phyloP scores from a whole-genome alignment of 1,140 invertebrate genomes.

The Sinonovacula constricta region DNA sequence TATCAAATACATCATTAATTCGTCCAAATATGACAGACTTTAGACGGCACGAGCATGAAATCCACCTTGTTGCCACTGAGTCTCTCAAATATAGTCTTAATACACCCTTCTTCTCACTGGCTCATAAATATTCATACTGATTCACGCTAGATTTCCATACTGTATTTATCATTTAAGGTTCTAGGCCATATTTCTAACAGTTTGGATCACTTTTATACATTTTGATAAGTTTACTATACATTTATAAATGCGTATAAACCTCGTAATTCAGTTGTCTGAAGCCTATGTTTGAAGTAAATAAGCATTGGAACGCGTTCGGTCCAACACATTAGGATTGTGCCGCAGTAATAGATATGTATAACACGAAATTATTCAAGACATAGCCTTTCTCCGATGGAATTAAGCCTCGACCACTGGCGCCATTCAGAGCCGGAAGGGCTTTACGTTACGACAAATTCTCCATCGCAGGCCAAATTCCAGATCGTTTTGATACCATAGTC shows the following conservation, averaged over 20 bases:
- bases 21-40: neutral
- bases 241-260: slow-evolving; percentile 51
- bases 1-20: neutral
- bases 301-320: slow-evolving; percentile 37
- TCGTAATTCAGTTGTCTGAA: slow-evolving; percentile 49
- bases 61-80: slow-evolving; percentile 19
- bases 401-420: slow-evolving; percentile 37
- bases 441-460: slow-evolving; percentile 23
- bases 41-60: neutral
- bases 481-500: slow-evolving; percentile 3
- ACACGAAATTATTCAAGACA: slow-evolving; percentile 53
- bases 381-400: slow-evolving; percentile 22
- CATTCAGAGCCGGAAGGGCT: slow-evolving; percentile 32
- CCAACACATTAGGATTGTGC: slow-evolving; percentile 26
- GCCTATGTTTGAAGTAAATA: slow-evolving; percentile 49
- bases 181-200: slow-evolving; percentile 50
- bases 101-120: slow-evolving; percentile 43
- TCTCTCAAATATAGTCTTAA: slow-evolving; percentile 44
- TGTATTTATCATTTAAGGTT: slow-evolving; percentile 47
- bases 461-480: slow-evolving; percentile 29
- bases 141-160: slow-evolving; percentile 54
- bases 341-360: slow-evolving; percentile 52
- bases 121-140: slow-evolving; percentile 51
- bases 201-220: slow-evolving; percentile 44
- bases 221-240: slow-evolving; percentile 52